Base-by-base conservation (phyloP, 1,140 invertebrate species). In the Pentalonia nigronervosa region DNA sequence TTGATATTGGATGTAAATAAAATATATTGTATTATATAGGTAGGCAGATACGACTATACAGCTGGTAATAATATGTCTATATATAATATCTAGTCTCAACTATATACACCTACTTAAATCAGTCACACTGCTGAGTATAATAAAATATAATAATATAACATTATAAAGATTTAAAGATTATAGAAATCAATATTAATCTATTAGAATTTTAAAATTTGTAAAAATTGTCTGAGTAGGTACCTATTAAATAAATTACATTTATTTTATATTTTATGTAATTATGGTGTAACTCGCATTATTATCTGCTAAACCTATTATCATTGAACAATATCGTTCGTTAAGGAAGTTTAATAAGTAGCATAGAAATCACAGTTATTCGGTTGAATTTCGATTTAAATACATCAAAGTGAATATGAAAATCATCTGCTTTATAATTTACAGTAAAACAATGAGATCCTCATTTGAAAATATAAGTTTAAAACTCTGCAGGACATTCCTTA, bases 131-230 rank as follows among this genome's bases (percentile, higher is more conserved):
- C n/a, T 11, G 60, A 67, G 14, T n/a, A 17, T 30, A 67, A n/a
- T n/a, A n/a, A n/a, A n/a, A n/a, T n/a, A n/a, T n/a, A n/a, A n/a
- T n/a, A n/a, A 67, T 11, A 53, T 53, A 53, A 60, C 4, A 53
- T 9, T 76, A 76, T 17, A 76, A n/a, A n/a, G 60, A 76, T 76
- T 67, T 17, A n/a, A 76, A 76, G 60, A 76, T 76, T 17, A 76
- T 76, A 76, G 60, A 76, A n/a, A 76, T 76, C n/a, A n/a, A 76
- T 76, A 34, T n/a, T 76, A 76, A 76, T 76, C 60, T n/a, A 76
- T 76, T 20, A 76, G 14, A 0, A n/a, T 17, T 76, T 76, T 34
- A 76, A 76, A 76, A 67, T 67, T n/a, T n/a, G 30, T 67, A 67
- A n/a, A 67, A 67, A n/a, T 34, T 14, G 14, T 76, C 17, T n/a